Conservation (phyloP, 2,888 invertebrate species). For the Tiphia femorata region DNA sequence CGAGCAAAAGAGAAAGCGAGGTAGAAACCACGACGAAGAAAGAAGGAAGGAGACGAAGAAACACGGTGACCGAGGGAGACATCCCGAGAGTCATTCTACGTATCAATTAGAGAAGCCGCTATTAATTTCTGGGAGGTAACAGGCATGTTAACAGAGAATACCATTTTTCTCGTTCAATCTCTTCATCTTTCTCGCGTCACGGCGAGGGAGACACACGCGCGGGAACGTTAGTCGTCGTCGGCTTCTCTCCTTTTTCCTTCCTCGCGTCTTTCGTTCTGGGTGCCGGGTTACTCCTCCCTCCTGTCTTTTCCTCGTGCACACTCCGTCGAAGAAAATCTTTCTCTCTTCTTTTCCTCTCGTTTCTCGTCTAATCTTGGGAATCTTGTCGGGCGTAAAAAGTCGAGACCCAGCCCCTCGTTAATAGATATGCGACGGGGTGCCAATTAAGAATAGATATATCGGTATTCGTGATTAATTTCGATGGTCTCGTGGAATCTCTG, state of each 20-base stretch:
- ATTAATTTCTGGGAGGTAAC: conserved; percentile 59
- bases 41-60: conserved; percentile 26
- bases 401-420: conserved; percentile 43
- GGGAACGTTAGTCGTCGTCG: neutral
- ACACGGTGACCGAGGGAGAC: conserved; percentile 25
- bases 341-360: conserved; percentile 7
- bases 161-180: conserved; percentile 54
- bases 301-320: neutral
- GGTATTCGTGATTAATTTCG: conserved; percentile 55
- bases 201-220: too few species aligned
- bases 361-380: conserved; percentile 51
- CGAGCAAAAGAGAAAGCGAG: too few species aligned
- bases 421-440: conserved; percentile 60
- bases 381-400: conserved; percentile 30
- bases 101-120: conserved; percentile 60
- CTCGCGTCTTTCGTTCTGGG: neutral
- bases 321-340: neutral
- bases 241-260: neutral
- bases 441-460: conserved; percentile 58
- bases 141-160: conserved; percentile 55
- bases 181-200: conserved; percentile 30
- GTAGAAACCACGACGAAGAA: too few species aligned
- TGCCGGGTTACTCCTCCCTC: neutral
- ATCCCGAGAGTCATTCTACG: conserved; percentile 54
- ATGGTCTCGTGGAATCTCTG: conserved; percentile 2